phyloP scores from a whole-genome alignment of 2,797 vertebrate genomes.

The Hapalemur alaotrensis region DNA sequence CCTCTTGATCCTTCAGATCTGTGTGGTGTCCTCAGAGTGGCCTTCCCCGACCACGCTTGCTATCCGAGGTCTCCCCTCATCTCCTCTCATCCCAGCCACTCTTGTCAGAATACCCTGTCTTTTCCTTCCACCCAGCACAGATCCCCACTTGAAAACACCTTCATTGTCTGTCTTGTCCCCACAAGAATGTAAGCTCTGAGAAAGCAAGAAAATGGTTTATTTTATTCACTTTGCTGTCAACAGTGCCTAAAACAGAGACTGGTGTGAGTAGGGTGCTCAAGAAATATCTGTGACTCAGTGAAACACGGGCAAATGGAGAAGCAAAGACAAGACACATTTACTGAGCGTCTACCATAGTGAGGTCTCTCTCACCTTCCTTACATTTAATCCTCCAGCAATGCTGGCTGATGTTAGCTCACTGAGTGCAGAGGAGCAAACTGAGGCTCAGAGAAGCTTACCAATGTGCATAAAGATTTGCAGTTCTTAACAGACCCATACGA shows the following conservation, averaged over 20 bases:
- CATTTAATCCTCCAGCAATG: background rate
- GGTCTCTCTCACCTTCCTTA: too few relatives aligned
- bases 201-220: background rate
- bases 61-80: rapidly evolving
- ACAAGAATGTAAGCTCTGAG: background rate
- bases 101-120: background rate
- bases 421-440: background rate
- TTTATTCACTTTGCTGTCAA: background rate
- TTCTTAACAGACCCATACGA: background rate
- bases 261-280: background rate
- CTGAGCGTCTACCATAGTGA: background rate
- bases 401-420: background rate
- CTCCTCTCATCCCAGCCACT: background rate
- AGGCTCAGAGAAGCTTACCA: background rate
- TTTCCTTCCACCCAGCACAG: background rate
- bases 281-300: background rate
- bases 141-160: background rate
- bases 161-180: background rate
- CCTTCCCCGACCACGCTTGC: background rate
- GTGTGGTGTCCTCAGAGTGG: background rate
- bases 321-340: background rate
- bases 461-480: background rate
- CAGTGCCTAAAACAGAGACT: background rate
- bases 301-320: background rate
- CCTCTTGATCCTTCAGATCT: background rate